A percentile compares a stretch with the other conserved stretches of the same genome.
Evolutionary conservation across 2,797 vertebrate species (phyloP).

Genomic region (Novumbra hubbsi): DNA sequence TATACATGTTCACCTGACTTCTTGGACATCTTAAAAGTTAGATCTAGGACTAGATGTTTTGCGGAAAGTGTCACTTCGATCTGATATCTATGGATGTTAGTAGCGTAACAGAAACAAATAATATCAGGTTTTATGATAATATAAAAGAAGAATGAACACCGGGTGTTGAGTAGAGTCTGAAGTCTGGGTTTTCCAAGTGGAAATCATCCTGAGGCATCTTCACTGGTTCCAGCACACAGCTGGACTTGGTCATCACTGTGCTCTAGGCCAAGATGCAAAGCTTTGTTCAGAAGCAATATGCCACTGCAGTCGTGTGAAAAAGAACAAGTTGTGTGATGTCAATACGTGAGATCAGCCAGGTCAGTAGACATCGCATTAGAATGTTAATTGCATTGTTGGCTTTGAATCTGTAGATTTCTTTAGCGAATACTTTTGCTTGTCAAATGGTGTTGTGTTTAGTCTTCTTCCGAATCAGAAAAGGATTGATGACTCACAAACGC

Average conservation of each 20-base stretch:
- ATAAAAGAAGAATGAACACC: background rate
- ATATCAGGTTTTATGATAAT: background rate
- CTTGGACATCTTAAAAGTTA: too few species aligned
- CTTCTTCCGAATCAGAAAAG: too few species aligned
- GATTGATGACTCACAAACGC: background rate
- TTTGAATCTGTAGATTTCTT: too few species aligned
- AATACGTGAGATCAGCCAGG: too few species aligned
- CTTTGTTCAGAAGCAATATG: background rate
- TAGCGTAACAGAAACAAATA: background rate
- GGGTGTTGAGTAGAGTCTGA: background rate
- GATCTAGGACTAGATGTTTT: too few species aligned
- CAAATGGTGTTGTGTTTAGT: too few species aligned
- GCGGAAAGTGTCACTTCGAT: background rate
- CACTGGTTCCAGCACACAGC: slow-evolving; percentile 12
- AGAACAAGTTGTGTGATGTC: too few species aligned
- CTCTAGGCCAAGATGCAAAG: background rate
- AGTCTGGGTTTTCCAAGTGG: background rate
- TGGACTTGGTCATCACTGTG: slow-evolving; percentile 1
- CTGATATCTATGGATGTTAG: background rate
- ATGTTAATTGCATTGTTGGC: too few species aligned
- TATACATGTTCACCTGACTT: too few species aligned
- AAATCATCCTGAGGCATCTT: background rate
- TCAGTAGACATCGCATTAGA: too few species aligned
- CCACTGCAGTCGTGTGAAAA: background rate
- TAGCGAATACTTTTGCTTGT: too few species aligned